Base-by-base conservation (phyloP, 1,140 invertebrate species). In the Anoplolepis gracilipes region DNA sequence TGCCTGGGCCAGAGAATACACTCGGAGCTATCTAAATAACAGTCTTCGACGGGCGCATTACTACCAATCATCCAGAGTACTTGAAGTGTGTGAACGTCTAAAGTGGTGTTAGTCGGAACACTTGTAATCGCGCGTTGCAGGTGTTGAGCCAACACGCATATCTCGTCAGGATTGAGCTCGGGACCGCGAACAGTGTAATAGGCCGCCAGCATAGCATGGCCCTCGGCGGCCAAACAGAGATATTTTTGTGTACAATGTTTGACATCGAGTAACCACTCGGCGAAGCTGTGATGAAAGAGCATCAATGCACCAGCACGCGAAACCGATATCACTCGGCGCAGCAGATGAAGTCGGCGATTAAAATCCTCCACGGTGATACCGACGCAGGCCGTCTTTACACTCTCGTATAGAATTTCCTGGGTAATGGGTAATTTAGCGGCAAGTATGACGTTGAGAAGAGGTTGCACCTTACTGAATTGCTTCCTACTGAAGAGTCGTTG, bases 231-330 rank as follows among this genome's bases (percentile, higher is more conserved):
- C 84, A 97, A 97, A 93, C 98, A 99, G 59, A 99, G 95, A 93
- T 98, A 99, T 90, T 98, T 98, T 88, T 98, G 97, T 13, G 98
- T 99, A 92, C 98, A 99, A 91, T 99, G 98, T 94, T 99, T 99
- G 0, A 99, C 98, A 94, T 99, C 98, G 30, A 98, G 94, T 59
- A 99, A 94, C 98, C 98, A 99, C 91, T 98, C 98, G 10, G 98
- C 97, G 93, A 99, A 99, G 84, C 98, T 99, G 92, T 98, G 97
- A 93, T 99, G 98, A 93, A 98, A 98, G 3, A 98, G 95, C 87
- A 97, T 96, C 76, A 98, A 95, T 33, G 96, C 96, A 1, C 97
- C 97, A 8, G 96, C 95, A 94, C 95, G 96, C 79, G 96, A 95
- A 4, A 96, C 95, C 1, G 96, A 95, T 28, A 97, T 95, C n/a